Evolutionary conservation across 2,113 vertebrate genomes (phyloP).

Genomic region (Grallaria varia): DNA sequence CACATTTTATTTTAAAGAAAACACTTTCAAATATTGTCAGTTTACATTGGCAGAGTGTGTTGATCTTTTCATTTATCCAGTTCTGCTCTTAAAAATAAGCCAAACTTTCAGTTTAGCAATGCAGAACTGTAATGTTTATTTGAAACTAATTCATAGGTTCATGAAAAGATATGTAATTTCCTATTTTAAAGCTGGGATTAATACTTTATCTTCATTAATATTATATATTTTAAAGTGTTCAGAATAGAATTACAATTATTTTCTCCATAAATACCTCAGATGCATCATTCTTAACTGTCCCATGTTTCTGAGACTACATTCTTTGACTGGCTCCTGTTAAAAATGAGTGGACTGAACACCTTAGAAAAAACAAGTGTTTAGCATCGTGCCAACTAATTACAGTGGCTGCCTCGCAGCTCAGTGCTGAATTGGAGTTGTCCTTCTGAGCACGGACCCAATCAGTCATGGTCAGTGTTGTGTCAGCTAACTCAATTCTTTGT

Average conservation of each 20-base stretch:
- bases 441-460: slow-evolving; percentile 19
- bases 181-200: not conserved
- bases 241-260: not conserved
- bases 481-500: slow-evolving; percentile 54
- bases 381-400: not conserved
- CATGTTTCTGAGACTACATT: not conserved
- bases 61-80: not conserved
- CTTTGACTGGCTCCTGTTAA: not conserved
- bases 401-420: slow-evolving; percentile 1
- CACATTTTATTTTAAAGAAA: not conserved
- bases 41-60: not conserved
- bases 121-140: not conserved
- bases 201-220: not conserved
- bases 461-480: slow-evolving; percentile 46
- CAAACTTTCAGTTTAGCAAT: not conserved
- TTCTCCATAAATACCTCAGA: not conserved
- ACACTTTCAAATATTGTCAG: not conserved
- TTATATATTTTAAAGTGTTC: not conserved
- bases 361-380: not conserved
- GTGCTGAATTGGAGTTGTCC: not conserved
- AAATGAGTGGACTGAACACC: not conserved
- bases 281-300: not conserved
- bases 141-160: not conserved
- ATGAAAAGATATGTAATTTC: not conserved
- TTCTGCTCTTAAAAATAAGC: not conserved